A percentile compares a stretch with the other conserved stretches of the same genome.
phyloP scores from a whole-genome alignment of 2,797 vertebrate genomes.

The Myiotriccus ornatus region DNA sequence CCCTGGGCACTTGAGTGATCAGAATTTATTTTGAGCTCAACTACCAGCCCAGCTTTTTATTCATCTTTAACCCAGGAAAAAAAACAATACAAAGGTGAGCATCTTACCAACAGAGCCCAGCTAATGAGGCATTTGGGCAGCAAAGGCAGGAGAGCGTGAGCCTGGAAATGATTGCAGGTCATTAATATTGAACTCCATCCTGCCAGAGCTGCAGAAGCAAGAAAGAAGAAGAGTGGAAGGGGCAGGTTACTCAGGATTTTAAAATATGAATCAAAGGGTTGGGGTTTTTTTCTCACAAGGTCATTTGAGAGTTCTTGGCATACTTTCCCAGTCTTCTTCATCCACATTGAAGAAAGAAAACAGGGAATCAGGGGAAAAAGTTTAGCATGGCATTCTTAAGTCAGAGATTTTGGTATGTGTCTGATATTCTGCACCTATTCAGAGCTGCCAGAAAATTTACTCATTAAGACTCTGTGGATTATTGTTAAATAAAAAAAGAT shows the following conservation, averaged over 20 bases:
- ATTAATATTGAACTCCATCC: conserved; percentile 44
- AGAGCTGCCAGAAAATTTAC: not conserved
- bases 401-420: not conserved
- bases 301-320: conserved; percentile 29
- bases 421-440: not conserved
- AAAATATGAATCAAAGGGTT: conserved; percentile 57
- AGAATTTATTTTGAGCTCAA: not conserved
- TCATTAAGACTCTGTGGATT: not conserved
- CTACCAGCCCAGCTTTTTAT: not conserved
- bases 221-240: conserved; percentile 3
- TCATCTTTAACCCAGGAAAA: not conserved
- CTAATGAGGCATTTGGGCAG: not conserved
- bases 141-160: not conserved
- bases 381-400: not conserved
- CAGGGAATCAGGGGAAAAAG: not conserved
- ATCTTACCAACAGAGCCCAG: not conserved
- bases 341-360: not conserved
- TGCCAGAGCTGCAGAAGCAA: not conserved
- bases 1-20: not conserved
- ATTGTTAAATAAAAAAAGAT: not conserved
- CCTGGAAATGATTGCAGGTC: not conserved
- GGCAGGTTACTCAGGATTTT: conserved; percentile 20
- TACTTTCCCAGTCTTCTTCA: not conserved
- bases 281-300: not conserved
- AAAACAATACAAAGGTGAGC: not conserved